Base-by-base conservation (phyloP, 2,797 vertebrate genomes). In the Discoglossus pictus region DNA sequence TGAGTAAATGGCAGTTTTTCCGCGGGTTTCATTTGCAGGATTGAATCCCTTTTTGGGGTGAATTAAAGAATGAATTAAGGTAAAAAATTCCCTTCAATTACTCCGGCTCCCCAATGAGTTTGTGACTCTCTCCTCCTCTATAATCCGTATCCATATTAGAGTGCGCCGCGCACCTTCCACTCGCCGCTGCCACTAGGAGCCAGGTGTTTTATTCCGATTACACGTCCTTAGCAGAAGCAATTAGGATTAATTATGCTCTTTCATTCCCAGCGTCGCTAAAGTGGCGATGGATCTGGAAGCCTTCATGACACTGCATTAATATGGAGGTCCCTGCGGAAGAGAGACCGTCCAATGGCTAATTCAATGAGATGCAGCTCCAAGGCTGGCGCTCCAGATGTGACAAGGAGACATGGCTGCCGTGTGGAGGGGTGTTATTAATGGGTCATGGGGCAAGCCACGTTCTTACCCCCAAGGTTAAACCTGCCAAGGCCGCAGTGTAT, bases 281-380 rank as follows among this genome's bases (percentile, higher is more conserved):
- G 65, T 64, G 44, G 65, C 75, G 50, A 66, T 34, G 80, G 65
- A 76, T 27, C 73, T 59, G 74, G 23, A 78, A 74, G 73, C 73
- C 74, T 82, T 82, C 79, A 81, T 64, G 74, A 80, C 15, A 78
- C 73, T 64, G 55, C 51, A 83, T 80, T 83, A 82, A 82, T 81
- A 79, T 68, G 68, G 77, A 78, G 48, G 74, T 75, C 65, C 76
- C 81, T 72, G 59, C 70, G 66, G 64, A 75, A 70, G 68, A 65
- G 25, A 54, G 66, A 47, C 62, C 72, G 79, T 78, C 74, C 70
- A 74, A 27, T 44, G 7, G 68, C 62, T 80, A 79, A 78, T 78
- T 81, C 68, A 75, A 72, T 39, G 53, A 74, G 61, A 79, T 76
- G 72, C 61, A 62, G 70, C 79, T 77, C 51, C 43, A 61, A 40